Conservation (phyloP, 2,888 invertebrate species). For the Phyto melanocephala region DNA sequence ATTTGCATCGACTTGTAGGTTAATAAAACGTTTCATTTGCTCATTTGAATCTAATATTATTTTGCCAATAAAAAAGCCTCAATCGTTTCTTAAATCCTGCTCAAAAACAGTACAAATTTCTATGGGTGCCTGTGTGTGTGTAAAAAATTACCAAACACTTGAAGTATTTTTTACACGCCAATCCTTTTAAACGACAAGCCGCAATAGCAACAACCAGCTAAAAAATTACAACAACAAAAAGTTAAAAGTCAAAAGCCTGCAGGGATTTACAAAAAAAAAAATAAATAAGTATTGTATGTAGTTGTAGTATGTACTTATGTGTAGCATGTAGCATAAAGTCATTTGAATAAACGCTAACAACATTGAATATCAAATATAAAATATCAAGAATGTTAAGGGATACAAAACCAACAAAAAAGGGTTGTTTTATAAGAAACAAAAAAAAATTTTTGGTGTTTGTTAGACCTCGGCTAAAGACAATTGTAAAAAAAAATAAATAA, state of each 20-base stretch:
- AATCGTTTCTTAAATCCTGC: conserved; percentile 2
- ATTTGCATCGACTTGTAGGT: no score
- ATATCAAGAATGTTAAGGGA: conserved; percentile 28
- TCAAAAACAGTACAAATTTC: conserved; percentile 1
- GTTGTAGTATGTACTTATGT: no score
- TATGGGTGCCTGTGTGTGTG: neutral
- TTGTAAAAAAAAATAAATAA: neutral
- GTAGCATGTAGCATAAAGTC: no score
- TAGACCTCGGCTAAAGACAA: conserved; percentile 27
- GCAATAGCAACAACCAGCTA: neutral
- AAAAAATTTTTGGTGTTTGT: no score
- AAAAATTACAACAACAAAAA: conserved; percentile 63
- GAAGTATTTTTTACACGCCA: conserved; percentile 23
- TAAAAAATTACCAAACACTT: conserved; percentile 42
- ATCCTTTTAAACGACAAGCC: conserved; percentile 67
- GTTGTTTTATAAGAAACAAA: conserved; percentile 17
- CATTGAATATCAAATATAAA: conserved; percentile 38
- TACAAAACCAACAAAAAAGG: conserved; percentile 64
- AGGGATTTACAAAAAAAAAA: conserved; percentile 76
- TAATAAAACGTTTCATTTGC: no score
- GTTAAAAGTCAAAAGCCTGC: conserved; percentile 77
- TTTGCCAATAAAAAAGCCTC: conserved; percentile 68
- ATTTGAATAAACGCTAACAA: neutral
- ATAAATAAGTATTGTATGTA: conserved; percentile 15
- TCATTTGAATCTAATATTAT: neutral